phyloP scores from a whole-genome alignment of 2,888 invertebrate genomes.

The Orthosia gothica region DNA sequence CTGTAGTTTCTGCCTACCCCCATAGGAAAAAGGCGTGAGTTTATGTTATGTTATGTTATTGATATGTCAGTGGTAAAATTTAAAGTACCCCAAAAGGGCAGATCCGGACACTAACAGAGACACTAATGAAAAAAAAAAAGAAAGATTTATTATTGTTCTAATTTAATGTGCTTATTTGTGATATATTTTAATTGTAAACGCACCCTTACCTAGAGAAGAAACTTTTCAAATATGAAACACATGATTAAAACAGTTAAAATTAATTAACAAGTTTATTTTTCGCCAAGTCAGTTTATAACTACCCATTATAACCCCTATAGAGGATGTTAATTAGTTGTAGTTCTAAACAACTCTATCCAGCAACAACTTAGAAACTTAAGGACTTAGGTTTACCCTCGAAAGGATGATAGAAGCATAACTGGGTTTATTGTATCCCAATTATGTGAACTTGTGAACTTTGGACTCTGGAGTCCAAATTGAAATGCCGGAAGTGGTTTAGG shows the following conservation, averaged over 20 bases:
- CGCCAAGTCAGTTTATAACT: neutral
- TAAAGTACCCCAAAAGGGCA: too few relatives aligned
- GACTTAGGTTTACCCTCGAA: constrained; percentile 5
- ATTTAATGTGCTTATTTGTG: neutral
- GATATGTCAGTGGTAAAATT: too few relatives aligned
- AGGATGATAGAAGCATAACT: constrained; percentile 18
- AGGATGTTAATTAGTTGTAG: neutral
- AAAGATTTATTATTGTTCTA: too few relatives aligned
- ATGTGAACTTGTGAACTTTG: constrained; percentile 51
- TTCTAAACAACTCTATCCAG: neutral
- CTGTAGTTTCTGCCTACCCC: too few relatives aligned
- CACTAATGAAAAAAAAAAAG: too few relatives aligned
- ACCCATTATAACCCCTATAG: neutral
- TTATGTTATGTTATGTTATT: too few relatives aligned
- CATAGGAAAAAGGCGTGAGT: too few relatives aligned
- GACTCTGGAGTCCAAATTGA: constrained; percentile 31
- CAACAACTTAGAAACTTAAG: constrained; percentile 24
- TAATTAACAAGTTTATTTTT: neutral
- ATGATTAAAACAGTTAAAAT: neutral
- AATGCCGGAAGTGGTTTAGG: constrained; percentile 21
- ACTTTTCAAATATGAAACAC: neutral
- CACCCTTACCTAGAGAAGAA: neutral
- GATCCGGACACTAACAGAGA: too few relatives aligned
- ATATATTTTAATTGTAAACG: neutral
- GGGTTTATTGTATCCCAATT: constrained; percentile 32